phyloP scores from a whole-genome alignment of 1,140 invertebrate genomes.

The Idris sp. region DNA sequence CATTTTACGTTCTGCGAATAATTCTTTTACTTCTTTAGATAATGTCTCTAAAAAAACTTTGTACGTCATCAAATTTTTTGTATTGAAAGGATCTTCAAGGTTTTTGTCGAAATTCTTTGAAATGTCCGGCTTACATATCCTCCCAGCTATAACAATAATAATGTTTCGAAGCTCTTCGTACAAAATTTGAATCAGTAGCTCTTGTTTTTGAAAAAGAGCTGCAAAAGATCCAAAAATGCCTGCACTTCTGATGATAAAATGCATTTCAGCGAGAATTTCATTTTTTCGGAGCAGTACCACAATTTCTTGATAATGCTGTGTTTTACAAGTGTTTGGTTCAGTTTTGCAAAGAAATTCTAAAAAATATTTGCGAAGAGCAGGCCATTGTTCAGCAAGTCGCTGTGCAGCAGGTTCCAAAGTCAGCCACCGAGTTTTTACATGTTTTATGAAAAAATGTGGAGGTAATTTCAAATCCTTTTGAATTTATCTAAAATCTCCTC shows the following conservation, averaged over 20 bases:
- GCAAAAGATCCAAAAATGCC: slow-evolving; percentile 14
- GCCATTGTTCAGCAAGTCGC: no score
- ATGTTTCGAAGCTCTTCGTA: slow-evolving; percentile 15
- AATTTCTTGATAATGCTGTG: slow-evolving; percentile 7
- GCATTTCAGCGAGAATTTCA: slow-evolving; percentile 21
- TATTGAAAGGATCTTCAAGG: slow-evolving; percentile 7
- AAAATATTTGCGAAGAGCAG: slow-evolving; percentile 17
- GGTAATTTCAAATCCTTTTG: slow-evolving; percentile 33
- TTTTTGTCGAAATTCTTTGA: no score
- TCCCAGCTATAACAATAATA: slow-evolving; percentile 6
- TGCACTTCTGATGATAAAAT: slow-evolving; percentile 18
- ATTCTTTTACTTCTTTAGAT: background rate
- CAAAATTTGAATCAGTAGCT: slow-evolving; percentile 33
- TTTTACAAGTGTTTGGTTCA: background rate
- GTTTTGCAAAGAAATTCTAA: slow-evolving; percentile 15
- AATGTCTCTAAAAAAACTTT: no score
- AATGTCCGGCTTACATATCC: slow-evolving; percentile 14
- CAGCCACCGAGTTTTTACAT: no score
- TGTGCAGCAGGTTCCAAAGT: no score
- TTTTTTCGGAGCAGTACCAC: slow-evolving; percentile 5
- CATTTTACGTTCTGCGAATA: background rate
- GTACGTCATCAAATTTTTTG: slow-evolving; percentile 16
- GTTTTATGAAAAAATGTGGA: slow-evolving; percentile 23
- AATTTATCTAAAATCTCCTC: no score
- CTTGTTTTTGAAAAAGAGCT: slow-evolving; percentile 26